Base-by-base conservation (phyloP, 2,797 vertebrate species). In the Kryptopterus vitreolus region DNA sequence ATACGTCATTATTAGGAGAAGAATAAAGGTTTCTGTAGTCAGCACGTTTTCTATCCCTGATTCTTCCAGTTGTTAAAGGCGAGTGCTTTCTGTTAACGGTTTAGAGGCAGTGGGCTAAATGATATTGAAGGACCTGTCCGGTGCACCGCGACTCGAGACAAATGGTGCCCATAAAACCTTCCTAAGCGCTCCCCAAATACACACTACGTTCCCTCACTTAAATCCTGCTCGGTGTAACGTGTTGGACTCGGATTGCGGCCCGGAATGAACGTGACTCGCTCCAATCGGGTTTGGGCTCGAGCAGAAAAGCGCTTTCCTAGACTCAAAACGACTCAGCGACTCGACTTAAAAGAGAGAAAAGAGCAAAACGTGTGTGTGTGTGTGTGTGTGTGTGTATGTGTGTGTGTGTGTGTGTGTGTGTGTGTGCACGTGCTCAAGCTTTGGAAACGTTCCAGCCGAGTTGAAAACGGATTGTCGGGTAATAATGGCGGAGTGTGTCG, bases 391-490 rank as follows among this genome's bases (percentile, higher is more conserved):
- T n/a, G n/a, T n/a, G n/a, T n/a, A n/a, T 57, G 71, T 38, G 70
- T 73, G 71, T 57, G 71, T 38, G 70, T 73, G 71, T 57, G 71
- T 38, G 70, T 73, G 71, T 57, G 71, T 38, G 70, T 73, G 13
- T 35, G 50, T 57, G 52, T 33, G 68, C 16, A 31, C 15, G 3
- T 12, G 57, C 66, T 61, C n/a, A n/a, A n/a, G n/a, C n/a, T n/a
- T n/a, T 62, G 63, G 70, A 70, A 81, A 58, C 22, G 24, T 69
- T 81, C 79, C 80, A 82, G 68, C 46, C 58, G 78, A 83, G 74
- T 85, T 83, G 79, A 86, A 86, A 85, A 76, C 76, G 79, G 83
- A n/a, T n/a, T 81, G 57, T 77, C 76, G 61, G 73, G 48, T 79
- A 82, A 77, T 87, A 76, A 82, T 81, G 78, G 65, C 70, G 11